A percentile compares a stretch with the other conserved stretches of the same genome.
These are phyloP conservation scores for Ancistrus triradiatus DNA, from an alignment of 2,113 vertebrate species.

Conservation along the genomic window DNA sequence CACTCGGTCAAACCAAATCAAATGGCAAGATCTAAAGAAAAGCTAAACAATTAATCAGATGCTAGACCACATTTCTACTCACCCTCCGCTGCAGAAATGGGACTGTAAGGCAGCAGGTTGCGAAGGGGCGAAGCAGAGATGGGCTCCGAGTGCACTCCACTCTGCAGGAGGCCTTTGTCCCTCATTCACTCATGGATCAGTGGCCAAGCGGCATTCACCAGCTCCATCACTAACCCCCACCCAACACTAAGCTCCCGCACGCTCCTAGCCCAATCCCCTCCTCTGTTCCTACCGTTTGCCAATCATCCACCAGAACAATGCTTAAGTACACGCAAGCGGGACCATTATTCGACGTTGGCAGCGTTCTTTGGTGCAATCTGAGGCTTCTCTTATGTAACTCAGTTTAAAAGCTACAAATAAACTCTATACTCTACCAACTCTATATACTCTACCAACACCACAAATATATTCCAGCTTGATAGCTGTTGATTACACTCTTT, in stretches of 20 bases:
- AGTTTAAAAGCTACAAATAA: no score
- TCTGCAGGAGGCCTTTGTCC: conserved; percentile 54
- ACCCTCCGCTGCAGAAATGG: conserved; percentile 6
- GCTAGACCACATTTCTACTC: conserved; percentile 21
- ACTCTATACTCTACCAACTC: no score
- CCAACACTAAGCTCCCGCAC: conserved; percentile 3
- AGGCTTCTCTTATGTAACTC: no score
- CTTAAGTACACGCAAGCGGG: conserved; percentile 23
- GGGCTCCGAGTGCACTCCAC: conserved; percentile 28
- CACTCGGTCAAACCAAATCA: neutral
- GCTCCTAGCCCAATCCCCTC: conserved; percentile 14
- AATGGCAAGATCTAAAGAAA: neutral
- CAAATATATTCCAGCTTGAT: no score
- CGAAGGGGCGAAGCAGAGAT: conserved; percentile 5
- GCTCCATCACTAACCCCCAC: conserved; percentile 28
- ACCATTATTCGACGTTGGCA: neutral
- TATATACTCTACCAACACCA: no score
- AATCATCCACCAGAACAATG: neutral
- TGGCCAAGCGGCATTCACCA: conserved; percentile 55
- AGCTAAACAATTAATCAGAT: neutral
- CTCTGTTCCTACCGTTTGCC: conserved; percentile 1
- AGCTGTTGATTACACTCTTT: no score
- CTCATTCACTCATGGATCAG: conserved; percentile 54
- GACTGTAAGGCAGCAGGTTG: neutral
- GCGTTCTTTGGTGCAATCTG: no score